Conservation (phyloP, 2,113 vertebrate genomes). For the Ptyas mucosa region DNA sequence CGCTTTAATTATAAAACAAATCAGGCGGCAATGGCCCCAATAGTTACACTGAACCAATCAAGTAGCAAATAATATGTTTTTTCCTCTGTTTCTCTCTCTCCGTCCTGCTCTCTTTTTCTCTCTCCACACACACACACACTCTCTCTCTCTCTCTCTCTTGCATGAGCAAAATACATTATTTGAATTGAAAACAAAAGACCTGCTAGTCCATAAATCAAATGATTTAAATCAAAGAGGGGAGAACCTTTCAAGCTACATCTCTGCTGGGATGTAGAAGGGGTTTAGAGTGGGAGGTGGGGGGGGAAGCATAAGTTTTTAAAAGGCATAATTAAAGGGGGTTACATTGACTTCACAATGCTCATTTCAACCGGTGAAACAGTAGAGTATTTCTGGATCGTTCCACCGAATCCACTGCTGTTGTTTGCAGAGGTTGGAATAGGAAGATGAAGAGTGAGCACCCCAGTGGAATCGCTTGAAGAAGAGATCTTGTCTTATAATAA, state of each 20-base stretch:
- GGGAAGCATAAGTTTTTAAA: not conserved
- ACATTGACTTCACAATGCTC: not conserved
- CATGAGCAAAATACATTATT: not conserved
- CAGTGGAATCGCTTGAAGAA: not conserved
- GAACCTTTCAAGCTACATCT: not conserved
- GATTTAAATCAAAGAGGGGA: not conserved
- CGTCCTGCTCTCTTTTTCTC: no score
- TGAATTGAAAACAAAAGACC: not conserved
- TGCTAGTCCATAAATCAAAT: not conserved
- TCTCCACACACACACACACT: no score
- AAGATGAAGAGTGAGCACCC: not conserved
- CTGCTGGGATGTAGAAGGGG: not conserved
- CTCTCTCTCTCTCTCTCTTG: not conserved
- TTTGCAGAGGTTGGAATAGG: not conserved
- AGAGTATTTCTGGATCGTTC: not conserved
- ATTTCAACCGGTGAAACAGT: not conserved
- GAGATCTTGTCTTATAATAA: not conserved
- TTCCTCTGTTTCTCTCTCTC: no score
- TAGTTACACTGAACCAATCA: not conserved
- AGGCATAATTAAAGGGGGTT: not conserved
- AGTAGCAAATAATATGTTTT: constrained; percentile 2
- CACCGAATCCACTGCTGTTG: not conserved
- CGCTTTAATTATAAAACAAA: constrained; percentile 42
- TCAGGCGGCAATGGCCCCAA: constrained; percentile 14
- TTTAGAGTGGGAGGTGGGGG: not conserved